Evolutionary conservation across 2,113 vertebrate genomes (phyloP), one percentile per base, ranked within the genome.

Genomic region (Blennius ocellaris): DNA sequence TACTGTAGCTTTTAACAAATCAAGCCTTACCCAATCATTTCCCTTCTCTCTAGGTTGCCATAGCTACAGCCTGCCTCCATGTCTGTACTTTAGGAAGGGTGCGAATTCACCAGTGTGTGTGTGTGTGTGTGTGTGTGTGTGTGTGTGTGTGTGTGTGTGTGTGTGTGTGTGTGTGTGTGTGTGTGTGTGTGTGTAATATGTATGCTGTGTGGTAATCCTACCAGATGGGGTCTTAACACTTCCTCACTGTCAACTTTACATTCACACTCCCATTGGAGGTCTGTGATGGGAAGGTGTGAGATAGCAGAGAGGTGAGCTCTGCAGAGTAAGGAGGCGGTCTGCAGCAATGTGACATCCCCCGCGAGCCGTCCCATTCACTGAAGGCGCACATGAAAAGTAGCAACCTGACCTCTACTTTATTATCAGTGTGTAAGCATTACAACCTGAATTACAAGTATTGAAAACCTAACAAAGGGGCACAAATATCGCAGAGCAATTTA

Each of bases 51-150:
- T n/a, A 9, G 70, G 93, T 94, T 91, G 78, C 91, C 90, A 92
- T 94, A 84, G 92, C 70, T 84, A 94, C 90, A 60, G 79, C 73
- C 87, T 88, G 81, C 87, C 85, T 90, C 81, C 79, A 60, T 71
- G 69, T 60, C 90, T 73, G 79, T 82, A 85, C 85, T 85, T 87
- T 74, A 59, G 85, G 73, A 89, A 83, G 81, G 85, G 80, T 87
- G 83, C 79, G 81, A 89, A 81, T 84, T 82, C 45, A 82, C 60
- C 71, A 64, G 60, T 43, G 53, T 58, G 56, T 55, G 38, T 16
- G 37, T 16, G 21, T 38, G n/a, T 63, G 69, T 37, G 30, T 44
- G 12, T 58, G 45, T 44, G 72, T 52, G 41, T 40, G 45, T 55
- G 15, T 73, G 37, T 39, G 9, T 60, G 47, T 60, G 56, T 40